Percentiles rank a stretch among this genome's conserved stretches.
phyloP scores from a whole-genome alignment of 2,888 invertebrate genomes.

The Drosophila anomalata region DNA sequence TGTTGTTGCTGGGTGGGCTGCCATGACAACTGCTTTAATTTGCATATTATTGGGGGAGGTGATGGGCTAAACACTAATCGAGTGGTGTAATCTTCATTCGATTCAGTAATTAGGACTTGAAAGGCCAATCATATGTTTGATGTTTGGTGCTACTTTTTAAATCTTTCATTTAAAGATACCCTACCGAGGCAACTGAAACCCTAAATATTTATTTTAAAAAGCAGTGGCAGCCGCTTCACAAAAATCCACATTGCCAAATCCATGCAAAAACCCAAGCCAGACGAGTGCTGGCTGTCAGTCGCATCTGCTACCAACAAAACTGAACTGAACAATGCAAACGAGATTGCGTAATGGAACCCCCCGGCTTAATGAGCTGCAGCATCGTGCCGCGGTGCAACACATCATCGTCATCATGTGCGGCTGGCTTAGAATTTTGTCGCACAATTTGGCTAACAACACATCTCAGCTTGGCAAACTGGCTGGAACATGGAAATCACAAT shows the following conservation, averaged over 20 bases:
- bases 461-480: conserved; percentile 15
- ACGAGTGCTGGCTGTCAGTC: conserved; percentile 27
- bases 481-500: conserved; percentile 32
- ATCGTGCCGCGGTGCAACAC: conserved; percentile 65
- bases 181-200: neutral
- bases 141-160: neutral
- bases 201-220: neutral
- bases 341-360: conserved; percentile 67
- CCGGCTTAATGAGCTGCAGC: conserved; percentile 66
- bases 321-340: conserved; percentile 62
- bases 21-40: conserved; percentile 11
- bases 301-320: conserved; percentile 27
- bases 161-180: neutral
- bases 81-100: conserved; percentile 9
- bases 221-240: neutral
- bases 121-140: neutral
- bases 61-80: neutral
- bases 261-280: conserved; percentile 18
- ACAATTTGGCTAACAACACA: conserved; percentile 56
- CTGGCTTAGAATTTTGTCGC: conserved; percentile 72
- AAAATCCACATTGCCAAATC: conserved; percentile 20
- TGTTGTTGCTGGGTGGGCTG: neutral
- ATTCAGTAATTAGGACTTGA: conserved; percentile 9
- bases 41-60: conserved; percentile 9
- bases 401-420: conserved; percentile 55